A percentile compares a stretch with the other conserved stretches of the same genome.
These are phyloP conservation scores for Riparia riparia DNA, from an alignment of 2,113 vertebrate genomes.

Conservation along the genomic window DNA sequence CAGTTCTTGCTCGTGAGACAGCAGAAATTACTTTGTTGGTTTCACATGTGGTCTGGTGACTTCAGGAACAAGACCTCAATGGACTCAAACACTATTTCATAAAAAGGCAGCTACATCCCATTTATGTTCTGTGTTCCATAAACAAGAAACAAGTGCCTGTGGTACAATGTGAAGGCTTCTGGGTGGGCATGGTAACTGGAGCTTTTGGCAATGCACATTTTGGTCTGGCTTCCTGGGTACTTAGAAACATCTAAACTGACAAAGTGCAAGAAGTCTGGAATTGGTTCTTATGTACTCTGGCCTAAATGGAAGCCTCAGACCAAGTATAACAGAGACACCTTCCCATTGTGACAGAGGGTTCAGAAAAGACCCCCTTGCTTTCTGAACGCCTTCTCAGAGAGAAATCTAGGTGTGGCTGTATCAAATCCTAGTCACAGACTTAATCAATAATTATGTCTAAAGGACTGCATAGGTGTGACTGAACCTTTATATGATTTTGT, in stretches of 20 bases:
- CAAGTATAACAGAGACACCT: not conserved
- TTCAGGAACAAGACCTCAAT: not conserved
- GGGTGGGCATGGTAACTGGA: not conserved
- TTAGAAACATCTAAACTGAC: not conserved
- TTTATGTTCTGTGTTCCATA: not conserved
- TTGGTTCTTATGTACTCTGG: accelerated
- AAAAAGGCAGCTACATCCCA: not conserved
- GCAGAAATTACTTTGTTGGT: not conserved
- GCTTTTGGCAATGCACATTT: not conserved
- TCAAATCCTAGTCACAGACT: not conserved
- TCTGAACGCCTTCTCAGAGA: not conserved
- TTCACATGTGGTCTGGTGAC: not conserved
- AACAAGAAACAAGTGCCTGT: not conserved
- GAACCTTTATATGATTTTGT: not conserved
- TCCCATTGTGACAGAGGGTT: not conserved
- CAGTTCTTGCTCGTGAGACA: not conserved
- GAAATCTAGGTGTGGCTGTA: not conserved
- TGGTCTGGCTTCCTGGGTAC: not conserved
- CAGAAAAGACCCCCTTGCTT: not conserved
- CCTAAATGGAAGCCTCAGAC: not conserved
- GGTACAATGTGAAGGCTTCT: not conserved
- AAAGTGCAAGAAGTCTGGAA: not conserved
- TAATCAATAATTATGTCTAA: not conserved
- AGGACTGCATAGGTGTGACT: not conserved
- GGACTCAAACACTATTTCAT: not conserved